These are phyloP conservation scores for Meteorus sp. DNA, from an alignment of 1,140 invertebrate genomes.

Conservation along the genomic window DNA sequence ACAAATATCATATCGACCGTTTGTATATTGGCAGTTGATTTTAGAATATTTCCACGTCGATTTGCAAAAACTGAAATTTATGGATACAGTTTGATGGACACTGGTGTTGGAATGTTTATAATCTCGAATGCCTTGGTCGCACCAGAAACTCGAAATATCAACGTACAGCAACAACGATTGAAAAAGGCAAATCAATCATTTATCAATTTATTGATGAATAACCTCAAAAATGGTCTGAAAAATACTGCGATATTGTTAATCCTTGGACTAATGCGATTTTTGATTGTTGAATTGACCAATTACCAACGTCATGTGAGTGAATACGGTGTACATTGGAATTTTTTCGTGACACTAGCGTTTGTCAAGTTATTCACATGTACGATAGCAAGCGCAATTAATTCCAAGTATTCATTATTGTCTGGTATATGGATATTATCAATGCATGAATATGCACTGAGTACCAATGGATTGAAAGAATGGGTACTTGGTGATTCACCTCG, in stretches of 20 bases:
- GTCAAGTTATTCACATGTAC: constrained; percentile 75
- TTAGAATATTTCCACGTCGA: constrained; percentile 78
- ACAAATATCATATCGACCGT: constrained; percentile 77
- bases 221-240: constrained; percentile 46
- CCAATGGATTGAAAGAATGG: constrained; percentile 68
- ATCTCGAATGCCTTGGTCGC: constrained; percentile 83
- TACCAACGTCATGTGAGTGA: constrained; percentile 89
- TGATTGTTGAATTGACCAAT: constrained; percentile 66
- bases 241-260: constrained; percentile 63
- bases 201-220: constrained; percentile 31
- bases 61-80: constrained; percentile 85
- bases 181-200: constrained; percentile 24
- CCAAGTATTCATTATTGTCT: constrained; percentile 56
- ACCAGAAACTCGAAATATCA: constrained; percentile 58
- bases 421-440: constrained; percentile 62
- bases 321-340: constrained; percentile 97
- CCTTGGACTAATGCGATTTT: constrained; percentile 72
- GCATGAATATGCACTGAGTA: constrained; percentile 72
- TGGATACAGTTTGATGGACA: constrained; percentile 93
- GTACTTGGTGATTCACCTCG: constrained; percentile 67
- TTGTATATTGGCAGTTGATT: constrained; percentile 92
- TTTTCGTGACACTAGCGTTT: constrained; percentile 88
- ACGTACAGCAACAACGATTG: constrained; percentile 38
- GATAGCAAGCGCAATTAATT: constrained; percentile 58
- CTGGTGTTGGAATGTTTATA: constrained; percentile 89